Evolutionary conservation across 2,113 vertebrate species (phyloP), one percentile per base, ranked within the genome.

Genomic region (Uria lomvia): DNA sequence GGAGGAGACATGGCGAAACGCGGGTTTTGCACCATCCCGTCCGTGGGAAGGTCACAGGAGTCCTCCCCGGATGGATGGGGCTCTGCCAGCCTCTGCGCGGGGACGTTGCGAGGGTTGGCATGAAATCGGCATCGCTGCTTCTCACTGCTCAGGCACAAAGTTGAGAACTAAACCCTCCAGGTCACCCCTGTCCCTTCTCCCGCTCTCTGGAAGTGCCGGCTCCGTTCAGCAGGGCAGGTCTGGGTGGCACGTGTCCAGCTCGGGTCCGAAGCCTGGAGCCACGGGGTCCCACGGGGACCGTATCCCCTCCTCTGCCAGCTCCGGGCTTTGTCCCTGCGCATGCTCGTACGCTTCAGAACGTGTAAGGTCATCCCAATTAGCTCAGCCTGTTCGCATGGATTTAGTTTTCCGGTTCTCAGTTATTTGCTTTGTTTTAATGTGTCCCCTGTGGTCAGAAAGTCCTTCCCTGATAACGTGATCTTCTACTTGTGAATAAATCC

Each of bases 231-330:
- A 15, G n/a, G 49, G n/a, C 52, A 23, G 52, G 15, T 14, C 24
- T 40, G 32, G 58, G 36, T n/a, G 9, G 36, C 50, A 14, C 0
- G 0, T 52, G 79, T 24, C 67, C 22, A 5, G 34, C 47, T 29
- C 1, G 0, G 27, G 21, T 60, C 45, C 0, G 0, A 19, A 14
- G n/a, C 24, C 63, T 22, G 29, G 36, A n/a, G 45, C 68, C 1
- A 0, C 27, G 42, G 29, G 13, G 13, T 76, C 38, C 3, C 0
- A 3, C 0, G 3, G 10, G 12, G 9, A 2, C n/a, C 0, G 1
- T 2, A 18, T 49, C 6, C 40, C 20, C 3, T 5, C 2, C 73
- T 66, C 2, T 4, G 10, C 60, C 42, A 42, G n/a, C 50, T 43
- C 45, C 1, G 0, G 49, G 43, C 27, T 53, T 42, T 67, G 29